Evolutionary conservation across 2,113 vertebrate genomes (phyloP).

Genomic region (Onychostruthus taczanowskii): DNA sequence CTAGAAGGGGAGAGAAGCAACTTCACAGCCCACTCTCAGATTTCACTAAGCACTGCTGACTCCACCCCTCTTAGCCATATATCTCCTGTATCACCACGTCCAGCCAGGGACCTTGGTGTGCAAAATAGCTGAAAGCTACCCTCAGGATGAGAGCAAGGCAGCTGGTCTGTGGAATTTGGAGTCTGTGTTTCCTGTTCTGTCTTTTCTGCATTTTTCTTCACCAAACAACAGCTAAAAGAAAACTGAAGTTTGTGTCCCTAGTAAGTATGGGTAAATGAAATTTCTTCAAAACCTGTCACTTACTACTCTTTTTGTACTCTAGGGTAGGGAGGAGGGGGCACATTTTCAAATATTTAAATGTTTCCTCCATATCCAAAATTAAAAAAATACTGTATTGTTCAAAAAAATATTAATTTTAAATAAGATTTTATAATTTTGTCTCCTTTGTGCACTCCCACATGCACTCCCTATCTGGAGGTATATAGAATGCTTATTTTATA

Average conservation of each 20-base stretch:
- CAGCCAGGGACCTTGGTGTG: neutral
- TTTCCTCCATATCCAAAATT: neutral
- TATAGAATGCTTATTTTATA: neutral
- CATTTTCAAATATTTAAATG: neutral
- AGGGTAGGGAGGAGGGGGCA: neutral
- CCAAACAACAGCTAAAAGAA: constrained; percentile 40
- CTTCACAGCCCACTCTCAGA: neutral
- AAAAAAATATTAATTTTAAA: neutral
- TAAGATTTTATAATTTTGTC: neutral
- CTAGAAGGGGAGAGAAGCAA: neutral
- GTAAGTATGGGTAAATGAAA: constrained; percentile 55
- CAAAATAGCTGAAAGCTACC: neutral
- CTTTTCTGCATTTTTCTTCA: constrained; percentile 42
- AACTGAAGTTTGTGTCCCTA: constrained; percentile 68
- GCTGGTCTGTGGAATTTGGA: constrained; percentile 39
- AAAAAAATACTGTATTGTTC: neutral
- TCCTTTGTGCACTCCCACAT: neutral
- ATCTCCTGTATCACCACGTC: neutral
- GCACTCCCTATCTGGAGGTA: neutral
- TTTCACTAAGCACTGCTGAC: neutral
- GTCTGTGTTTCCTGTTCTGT: constrained; percentile 24
- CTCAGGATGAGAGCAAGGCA: constrained; percentile 34
- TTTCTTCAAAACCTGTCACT: neutral
- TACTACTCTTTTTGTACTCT: neutral
- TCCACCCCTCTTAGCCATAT: constrained; percentile 5